Evolutionary conservation across 2,888 invertebrate species (phyloP), one percentile per base, ranked within the genome.

Genomic region (Xestia sexstrigata): DNA sequence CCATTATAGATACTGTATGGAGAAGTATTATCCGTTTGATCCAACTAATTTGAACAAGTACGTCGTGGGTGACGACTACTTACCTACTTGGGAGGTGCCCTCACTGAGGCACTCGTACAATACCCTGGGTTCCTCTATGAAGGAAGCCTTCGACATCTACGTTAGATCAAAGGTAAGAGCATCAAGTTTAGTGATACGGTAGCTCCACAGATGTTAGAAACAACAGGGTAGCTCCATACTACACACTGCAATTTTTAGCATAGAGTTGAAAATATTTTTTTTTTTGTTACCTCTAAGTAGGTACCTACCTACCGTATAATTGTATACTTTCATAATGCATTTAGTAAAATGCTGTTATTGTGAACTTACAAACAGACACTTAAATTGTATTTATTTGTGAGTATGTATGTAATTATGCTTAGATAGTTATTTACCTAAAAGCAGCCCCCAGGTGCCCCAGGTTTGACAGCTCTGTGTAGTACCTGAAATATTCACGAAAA

Each of bases 41-140:
- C 96, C 98, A 0, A 95, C 97, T 5, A 97, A 98, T 89, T 91
- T 98, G 49, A 98, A 99, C 89, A 99, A 99, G 92, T 99, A 99
- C 92, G 99, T 99, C 2, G 98, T 99, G 0, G 98, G 98, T 0
- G 99, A 99, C 92, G 98, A 99, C 92, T 99, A 99, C 92, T 95
- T 99, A 63, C 99, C 99, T 0, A 98, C 98, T 17, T 99, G 99
- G 99, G 97, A 99, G 93, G 98, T 99, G 13, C 98, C 98, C 0
- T 98, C 98, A 0, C 93, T 99, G 62, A 97, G 97, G 30, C 97
- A 97, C 84, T 98, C 98, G 80, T 98, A 98, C 91, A 97, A 97
- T 0, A 97, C 97, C 0, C 95, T 98, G 60, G 98, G 98, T 2
- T 98, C 98, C 88, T 98, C 98, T 8, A 99, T 99, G 98, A 98